phyloP scores from a whole-genome alignment of 2,797 vertebrate genomes.

The Heliangelus exortis region DNA sequence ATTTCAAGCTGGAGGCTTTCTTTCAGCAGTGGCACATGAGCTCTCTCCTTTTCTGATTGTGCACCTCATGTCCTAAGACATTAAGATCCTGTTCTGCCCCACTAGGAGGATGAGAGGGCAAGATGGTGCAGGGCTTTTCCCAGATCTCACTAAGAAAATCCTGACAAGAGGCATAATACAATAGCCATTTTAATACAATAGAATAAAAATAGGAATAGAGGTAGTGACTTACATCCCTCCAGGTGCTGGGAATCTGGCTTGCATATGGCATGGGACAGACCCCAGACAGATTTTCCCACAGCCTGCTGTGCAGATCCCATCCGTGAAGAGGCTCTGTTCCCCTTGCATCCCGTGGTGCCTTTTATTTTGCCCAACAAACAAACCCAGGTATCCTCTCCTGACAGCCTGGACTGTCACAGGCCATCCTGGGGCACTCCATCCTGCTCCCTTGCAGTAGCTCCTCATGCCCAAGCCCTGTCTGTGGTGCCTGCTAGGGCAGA shows the following conservation, averaged over 20 bases:
- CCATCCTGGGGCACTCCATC: fast-evolving
- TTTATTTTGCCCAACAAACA: not conserved
- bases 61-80: not conserved
- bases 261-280: not conserved
- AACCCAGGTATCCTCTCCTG: not conserved
- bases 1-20: not conserved
- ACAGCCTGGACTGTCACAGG: not conserved
- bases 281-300: not conserved
- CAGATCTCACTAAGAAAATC: not conserved
- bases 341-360: not conserved
- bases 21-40: not conserved
- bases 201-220: not conserved
- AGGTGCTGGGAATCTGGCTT: not conserved
- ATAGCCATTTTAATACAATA: not conserved
- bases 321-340: not conserved
- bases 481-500: fast-evolving
- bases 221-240: not conserved
- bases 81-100: not conserved
- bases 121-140: not conserved
- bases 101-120: not conserved
- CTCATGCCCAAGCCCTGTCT: not conserved
- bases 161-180: not conserved
- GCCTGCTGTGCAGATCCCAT: not conserved
- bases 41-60: not conserved
- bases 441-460: not conserved